These are phyloP conservation scores for Micrastur ruficollis DNA, from an alignment of 2,797 vertebrate genomes.

Conservation along the genomic window DNA sequence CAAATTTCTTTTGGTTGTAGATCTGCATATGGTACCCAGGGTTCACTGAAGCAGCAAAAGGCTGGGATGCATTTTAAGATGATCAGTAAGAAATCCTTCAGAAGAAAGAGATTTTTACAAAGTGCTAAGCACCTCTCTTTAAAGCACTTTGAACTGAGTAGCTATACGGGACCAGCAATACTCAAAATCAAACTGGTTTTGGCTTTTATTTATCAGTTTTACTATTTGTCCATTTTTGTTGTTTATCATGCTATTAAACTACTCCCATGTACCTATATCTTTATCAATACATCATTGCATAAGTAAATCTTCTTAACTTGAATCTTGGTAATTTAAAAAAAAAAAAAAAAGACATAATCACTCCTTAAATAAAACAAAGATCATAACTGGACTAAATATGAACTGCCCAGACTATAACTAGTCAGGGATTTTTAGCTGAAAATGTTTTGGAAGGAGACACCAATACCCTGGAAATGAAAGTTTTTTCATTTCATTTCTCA, in stretches of 20 bases:
- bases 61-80: neutral
- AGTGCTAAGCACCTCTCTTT: neutral
- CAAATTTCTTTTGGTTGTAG: neutral
- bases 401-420: neutral
- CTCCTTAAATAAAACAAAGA: neutral
- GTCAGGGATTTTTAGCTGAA: neutral
- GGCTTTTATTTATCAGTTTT: neutral
- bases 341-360: neutral
- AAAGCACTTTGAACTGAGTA: neutral
- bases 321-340: neutral
- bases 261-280: neutral
- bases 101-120: neutral
- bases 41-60: neutral
- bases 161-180: neutral
- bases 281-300: neutral
- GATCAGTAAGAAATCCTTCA: neutral
- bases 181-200: neutral
- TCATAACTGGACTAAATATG: neutral
- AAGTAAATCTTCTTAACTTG: neutral
- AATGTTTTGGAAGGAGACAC: neutral
- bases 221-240: neutral
- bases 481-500: neutral
- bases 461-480: neutral
- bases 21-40: neutral
- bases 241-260: neutral